Conservation (phyloP, 2,797 vertebrate species). For the Mormyrus proboscirostris region DNA sequence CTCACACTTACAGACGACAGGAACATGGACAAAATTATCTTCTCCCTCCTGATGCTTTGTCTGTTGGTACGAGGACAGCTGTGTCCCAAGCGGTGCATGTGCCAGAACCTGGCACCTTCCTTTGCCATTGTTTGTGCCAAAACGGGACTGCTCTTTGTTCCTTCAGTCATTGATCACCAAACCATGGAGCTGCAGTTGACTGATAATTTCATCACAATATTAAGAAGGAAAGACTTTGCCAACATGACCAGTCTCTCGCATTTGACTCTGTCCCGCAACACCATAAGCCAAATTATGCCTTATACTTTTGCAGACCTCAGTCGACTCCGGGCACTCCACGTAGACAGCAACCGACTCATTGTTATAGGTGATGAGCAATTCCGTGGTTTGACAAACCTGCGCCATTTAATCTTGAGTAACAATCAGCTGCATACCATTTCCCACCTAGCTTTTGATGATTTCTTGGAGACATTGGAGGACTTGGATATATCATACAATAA, state of each 20-base stretch:
- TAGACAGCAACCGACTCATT: conserved; percentile 78
- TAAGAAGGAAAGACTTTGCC: conserved; percentile 74
- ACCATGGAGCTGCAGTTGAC: conserved; percentile 79
- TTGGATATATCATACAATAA: conserved; percentile 85
- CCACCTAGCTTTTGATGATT: conserved; percentile 72
- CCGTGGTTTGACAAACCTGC: conserved; percentile 74
- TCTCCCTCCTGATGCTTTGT: conserved; percentile 70
- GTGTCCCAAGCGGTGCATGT: conserved; percentile 84
- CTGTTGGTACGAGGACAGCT: conserved; percentile 66
- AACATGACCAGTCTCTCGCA: conserved; percentile 84
- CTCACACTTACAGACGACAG: conserved; percentile 16
- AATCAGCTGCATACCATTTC: conserved; percentile 77
- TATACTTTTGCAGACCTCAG: conserved; percentile 79
- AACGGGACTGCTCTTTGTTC: conserved; percentile 80
- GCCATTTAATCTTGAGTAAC: conserved; percentile 77
- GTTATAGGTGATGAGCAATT: conserved; percentile 75
- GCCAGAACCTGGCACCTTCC: conserved; percentile 79
- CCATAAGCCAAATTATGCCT: conserved; percentile 82
- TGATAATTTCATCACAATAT: conserved; percentile 80
- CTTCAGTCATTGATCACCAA: conserved; percentile 71
- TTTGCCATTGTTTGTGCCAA: conserved; percentile 82
- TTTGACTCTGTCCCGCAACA: conserved; percentile 78
- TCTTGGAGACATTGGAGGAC: conserved; percentile 74
- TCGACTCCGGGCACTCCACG: conserved; percentile 72
- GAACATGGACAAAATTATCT: conserved; percentile 70